Conservation (phyloP, 2,113 vertebrate genomes). For the Lepisosteus oculatus region DNA sequence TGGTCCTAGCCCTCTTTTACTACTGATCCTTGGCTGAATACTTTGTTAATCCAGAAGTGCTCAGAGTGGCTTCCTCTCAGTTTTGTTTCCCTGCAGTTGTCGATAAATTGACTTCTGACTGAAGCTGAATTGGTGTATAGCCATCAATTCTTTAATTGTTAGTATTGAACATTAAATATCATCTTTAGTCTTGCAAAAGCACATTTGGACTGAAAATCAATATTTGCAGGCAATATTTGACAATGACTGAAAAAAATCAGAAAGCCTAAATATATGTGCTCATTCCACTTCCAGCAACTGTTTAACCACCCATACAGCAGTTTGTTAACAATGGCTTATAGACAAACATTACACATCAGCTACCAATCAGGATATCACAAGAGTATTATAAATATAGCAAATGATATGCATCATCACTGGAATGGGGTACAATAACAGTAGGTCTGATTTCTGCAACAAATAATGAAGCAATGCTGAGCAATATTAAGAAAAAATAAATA, state of each 20-base stretch:
- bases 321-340: no score
- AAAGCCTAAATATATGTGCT: constrained; percentile 23
- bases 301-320: constrained; percentile 9
- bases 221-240: constrained; percentile 12
- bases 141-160: constrained; percentile 17
- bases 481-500: no score
- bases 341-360: not conserved
- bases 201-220: constrained; percentile 35
- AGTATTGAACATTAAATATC: not conserved
- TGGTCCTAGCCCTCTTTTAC: no score
- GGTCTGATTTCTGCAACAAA: no score
- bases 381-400: not conserved
- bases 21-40: no score
- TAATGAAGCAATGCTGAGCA: no score
- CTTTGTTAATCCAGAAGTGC: no score
- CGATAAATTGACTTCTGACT: constrained; percentile 26
- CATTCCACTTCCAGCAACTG: constrained; percentile 31
- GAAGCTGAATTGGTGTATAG: constrained; percentile 25
- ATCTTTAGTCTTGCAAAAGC: constrained; percentile 28
- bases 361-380: not conserved
- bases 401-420: no score
- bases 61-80: no score
- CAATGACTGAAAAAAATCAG: constrained; percentile 34
- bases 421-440: no score
- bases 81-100: no score